Evolutionary conservation across 1,140 invertebrate species (phyloP), one percentile per base, ranked within the genome.

Genomic region (Thalassaphorura encarpata): DNA sequence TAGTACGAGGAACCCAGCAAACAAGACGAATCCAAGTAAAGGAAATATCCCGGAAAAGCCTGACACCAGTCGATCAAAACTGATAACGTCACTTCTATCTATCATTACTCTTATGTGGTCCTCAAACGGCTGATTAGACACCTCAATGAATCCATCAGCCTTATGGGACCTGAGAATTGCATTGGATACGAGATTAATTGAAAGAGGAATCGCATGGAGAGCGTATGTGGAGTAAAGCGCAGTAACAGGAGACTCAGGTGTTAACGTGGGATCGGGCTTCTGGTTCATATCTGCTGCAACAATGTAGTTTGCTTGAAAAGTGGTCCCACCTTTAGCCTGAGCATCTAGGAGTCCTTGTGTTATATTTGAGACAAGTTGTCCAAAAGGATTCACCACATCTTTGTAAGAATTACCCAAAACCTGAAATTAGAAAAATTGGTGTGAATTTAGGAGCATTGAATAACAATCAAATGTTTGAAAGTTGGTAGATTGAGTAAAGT

Each of bases 1-100:
- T 1, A 89, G 69, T 1, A 86, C 75, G 62, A 85, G 83, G 60
- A 84, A 84, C 0, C 85, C 78, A 1, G 83, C 81, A 1, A 88
- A 79, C 61, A 89, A 71, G 1, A 74, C 74, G 64, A 77, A 67
- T 13, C 67, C 68, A 21, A 68, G 54, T 3, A 62, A 56, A 18
- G 61, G 24, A 21, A 66, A 53, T 15, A 59, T 47, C 1, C 36
- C 59, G 54, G 61, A 64, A 5, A 64, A 23, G 13, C 61, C 33
- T 6, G n/a, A n/a, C n/a, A n/a, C n/a, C n/a, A n/a, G n/a, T 59
- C 53, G 52, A 59, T 41, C 3, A 24, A 5, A 15, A 51, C 52
- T 0, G 53, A 15, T 51, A 57, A 59, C 2, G 48, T 64, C 28
- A 16, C 59, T 47, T 56, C 56, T 52, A 24, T 64, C 59, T 13